A percentile compares a stretch with the other conserved stretches of the same genome.
Evolutionary conservation across 2,113 vertebrate species (phyloP).

Genomic region (Psephotus haematonotus): DNA sequence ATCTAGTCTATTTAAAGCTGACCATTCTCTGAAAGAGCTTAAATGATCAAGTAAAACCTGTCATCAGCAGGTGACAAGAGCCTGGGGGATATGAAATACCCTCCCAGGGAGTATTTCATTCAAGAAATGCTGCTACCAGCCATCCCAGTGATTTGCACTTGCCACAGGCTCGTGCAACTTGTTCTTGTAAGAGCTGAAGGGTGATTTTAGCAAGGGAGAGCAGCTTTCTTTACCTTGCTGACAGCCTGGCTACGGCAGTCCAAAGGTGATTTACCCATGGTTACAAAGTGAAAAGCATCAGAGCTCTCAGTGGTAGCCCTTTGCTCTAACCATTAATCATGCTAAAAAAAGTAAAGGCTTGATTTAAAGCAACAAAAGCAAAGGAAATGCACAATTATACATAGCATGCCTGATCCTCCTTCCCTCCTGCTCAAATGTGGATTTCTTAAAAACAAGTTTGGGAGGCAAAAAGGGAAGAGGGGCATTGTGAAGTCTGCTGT

Average conservation of each 20-base stretch:
- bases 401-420: not conserved
- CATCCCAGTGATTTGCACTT: rapidly evolving
- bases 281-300: not conserved
- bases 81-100: not conserved
- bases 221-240: not conserved
- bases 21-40: not conserved
- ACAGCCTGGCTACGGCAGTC: not conserved
- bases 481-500: not conserved
- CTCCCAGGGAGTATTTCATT: not conserved
- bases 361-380: not conserved
- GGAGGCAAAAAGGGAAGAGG: not conserved
- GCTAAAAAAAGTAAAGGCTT: not conserved
- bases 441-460: not conserved
- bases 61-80: not conserved
- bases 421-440: not conserved
- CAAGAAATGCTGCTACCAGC: not conserved
- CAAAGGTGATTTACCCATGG: not conserved
- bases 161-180: not conserved
- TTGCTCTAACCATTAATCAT: not conserved
- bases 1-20: not conserved
- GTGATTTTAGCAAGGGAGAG: not conserved
- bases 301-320: not conserved
- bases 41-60: not conserved
- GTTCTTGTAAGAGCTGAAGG: not conserved
- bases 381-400: not conserved